Base-by-base conservation (phyloP, 2,888 invertebrate species). In the Hypomecis atomaria region DNA sequence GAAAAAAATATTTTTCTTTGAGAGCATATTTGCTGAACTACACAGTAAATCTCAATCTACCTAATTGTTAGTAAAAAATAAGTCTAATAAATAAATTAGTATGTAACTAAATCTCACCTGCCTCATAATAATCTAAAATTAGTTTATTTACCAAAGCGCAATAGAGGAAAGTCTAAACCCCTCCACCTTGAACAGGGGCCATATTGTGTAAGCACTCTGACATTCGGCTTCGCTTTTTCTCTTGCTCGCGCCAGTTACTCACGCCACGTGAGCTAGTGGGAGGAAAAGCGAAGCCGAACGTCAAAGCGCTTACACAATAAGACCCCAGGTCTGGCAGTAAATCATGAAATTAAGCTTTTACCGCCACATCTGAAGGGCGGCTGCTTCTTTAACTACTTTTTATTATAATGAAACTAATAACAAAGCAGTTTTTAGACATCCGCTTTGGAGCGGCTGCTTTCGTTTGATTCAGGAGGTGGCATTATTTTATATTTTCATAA, bases 341-440 rank as follows among this genome's bases (percentile, higher is more conserved):
- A 86, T 87, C 83, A 86, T 76, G 54, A 81, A 82, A 85, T 82
- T 84, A 86, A 81, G 78, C 72, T 78, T 74, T 74, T 72, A 70
- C 67, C 76, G 45, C 82, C 82, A 80, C 81, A 83, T 82, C 82
- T 78, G 59, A 82, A 58, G 75, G 71, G 77, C 78, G 79, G 70
- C 66, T 62, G 59, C 73, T 73, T 77, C 34, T 59, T 71, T 66
- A 76, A 68, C 72, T 64, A 70, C 71, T 61, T 73, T 78, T 78
- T 81, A 77, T 81, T 79, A 74, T 79, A 78, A 78, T 74, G 54
- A 69, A 78, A 72, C 66, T 77, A 77, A 75, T 78, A 81, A 81
- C 78, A 82, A 78, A 85, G 78, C 79, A 77, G 75, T 79, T 79
- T 80, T 81, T 76, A 81, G 75, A 81, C 82, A 75, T 84, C 83